A percentile compares a stretch with the other conserved stretches of the same genome.
Conservation (phyloP, 2,113 vertebrate species). For the Rattus norvegicus region DNA sequence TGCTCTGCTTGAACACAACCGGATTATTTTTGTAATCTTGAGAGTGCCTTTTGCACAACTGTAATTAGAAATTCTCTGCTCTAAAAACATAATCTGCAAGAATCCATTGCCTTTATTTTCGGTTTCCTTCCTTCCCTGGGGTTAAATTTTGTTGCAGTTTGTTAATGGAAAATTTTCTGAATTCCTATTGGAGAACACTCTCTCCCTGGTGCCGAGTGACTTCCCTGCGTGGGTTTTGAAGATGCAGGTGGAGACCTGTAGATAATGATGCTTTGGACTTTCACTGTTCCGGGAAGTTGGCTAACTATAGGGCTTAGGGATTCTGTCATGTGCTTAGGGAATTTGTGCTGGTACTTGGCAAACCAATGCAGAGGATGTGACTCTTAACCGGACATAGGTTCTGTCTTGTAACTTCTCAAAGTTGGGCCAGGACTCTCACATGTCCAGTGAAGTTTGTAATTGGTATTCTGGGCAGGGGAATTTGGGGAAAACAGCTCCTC, state of each 20-base stretch:
- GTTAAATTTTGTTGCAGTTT: conserved; percentile 43
- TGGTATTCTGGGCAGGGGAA: background rate
- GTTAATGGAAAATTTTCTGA: conserved; percentile 33
- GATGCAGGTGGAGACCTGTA: background rate
- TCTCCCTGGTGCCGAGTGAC: background rate
- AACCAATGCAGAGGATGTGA: conserved; percentile 32
- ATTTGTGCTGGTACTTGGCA: conserved; percentile 51
- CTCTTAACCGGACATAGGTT: conserved; percentile 16
- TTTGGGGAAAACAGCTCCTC: background rate
- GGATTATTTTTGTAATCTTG: conserved; percentile 68
- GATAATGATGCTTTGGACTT: background rate
- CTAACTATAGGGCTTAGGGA: background rate
- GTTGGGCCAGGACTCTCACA: background rate
- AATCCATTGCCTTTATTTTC: background rate
- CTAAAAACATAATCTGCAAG: conserved; percentile 27
- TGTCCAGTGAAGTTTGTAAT: background rate
- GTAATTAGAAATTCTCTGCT: conserved; percentile 58
- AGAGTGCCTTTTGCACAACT: conserved; percentile 61
- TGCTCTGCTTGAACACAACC: background rate
- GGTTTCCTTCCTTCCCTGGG: background rate
- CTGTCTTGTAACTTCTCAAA: conserved; percentile 50
- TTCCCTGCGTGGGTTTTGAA: conserved; percentile 9
- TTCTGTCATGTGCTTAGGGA: conserved; percentile 23
- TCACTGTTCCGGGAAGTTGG: background rate
- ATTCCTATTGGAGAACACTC: background rate